Base-by-base conservation (phyloP, 2,888 invertebrate genomes). In the Drosophila incognita region DNA sequence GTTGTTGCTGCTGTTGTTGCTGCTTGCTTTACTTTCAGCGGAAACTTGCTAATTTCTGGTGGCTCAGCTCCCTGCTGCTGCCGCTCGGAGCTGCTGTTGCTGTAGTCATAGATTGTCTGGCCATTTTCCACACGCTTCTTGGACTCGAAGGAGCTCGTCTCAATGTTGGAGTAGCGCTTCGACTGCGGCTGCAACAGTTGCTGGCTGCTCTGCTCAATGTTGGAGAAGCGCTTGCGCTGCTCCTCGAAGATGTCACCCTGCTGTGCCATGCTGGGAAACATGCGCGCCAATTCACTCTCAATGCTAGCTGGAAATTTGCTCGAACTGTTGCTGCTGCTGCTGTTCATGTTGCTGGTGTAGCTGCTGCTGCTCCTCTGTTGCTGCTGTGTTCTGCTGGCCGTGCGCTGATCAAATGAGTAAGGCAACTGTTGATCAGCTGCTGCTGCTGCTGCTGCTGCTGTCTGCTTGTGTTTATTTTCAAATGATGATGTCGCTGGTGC, bases 141-240 rank as follows among this genome's bases (percentile, higher is more conserved):
- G 6, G 91, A 86, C 74, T 93, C 92, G 38, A 76, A 92, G 3
- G 90, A 79, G 35, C 89, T 91, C 3, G 93, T 92, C 77, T 93
- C 93, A 21, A 93, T 90, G 74, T 92, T 93, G 29, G 93, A 93
- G 72, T 92, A 93, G 4, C 93, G 89, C 52, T 93, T 93, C 18
- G 89, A 90, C 15, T 89, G 86, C 3, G 76, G 74, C 46, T 24
- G 24, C 15, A 46, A 2, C 8, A 36, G 74, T 74, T n/a, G 70
- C 27, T 57, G 90, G 87, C 67, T 78, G 58, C 58, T 63, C 8
- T 73, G 69, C 76, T 93, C 93, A 5, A 93, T 92, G 73, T 92
- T 92, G 4, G 93, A 93, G 76, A 92, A 93, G 0, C 93, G 91
- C 67, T 92, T 92, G n/a, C 87, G 90, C 27, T 83, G 79, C 52